Evolutionary conservation across 2,797 vertebrate genomes (phyloP).

Genomic region (Anguilla obscura): DNA sequence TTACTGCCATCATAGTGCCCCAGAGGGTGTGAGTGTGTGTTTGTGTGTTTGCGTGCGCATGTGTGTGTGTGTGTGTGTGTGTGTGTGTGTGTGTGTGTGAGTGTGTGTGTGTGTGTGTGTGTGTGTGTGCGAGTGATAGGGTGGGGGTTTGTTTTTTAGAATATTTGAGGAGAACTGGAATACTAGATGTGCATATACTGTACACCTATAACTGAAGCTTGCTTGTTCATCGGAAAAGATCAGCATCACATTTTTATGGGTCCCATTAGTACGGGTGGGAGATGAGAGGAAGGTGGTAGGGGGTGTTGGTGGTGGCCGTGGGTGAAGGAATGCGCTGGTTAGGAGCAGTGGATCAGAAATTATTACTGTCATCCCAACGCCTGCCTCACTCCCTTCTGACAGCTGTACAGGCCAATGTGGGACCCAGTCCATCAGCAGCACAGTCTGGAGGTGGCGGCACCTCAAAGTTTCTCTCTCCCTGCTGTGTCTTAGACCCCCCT

Average conservation of each 20-base stretch:
- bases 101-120: neutral
- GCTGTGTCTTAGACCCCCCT: neutral
- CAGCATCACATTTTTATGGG: constrained; percentile 11
- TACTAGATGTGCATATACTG: constrained; percentile 5
- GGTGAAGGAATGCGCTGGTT: constrained; percentile 17
- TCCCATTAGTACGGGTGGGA: neutral
- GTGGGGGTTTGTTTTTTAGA: constrained; percentile 1
- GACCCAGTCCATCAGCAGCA: constrained; percentile 18
- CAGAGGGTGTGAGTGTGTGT: neutral
- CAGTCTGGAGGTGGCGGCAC: neutral
- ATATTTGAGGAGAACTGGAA: constrained; percentile 19
- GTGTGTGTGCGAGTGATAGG: neutral
- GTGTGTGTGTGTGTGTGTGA: constrained; percentile 15
- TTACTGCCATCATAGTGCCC: neutral
- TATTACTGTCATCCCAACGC: constrained; percentile 21
- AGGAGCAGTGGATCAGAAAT: constrained; percentile 27
- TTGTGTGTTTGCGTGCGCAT: constrained; percentile 16
- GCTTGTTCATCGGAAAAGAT: constrained; percentile 24
- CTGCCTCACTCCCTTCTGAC: constrained; percentile 11
- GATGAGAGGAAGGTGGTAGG: neutral
- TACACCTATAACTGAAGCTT: constrained; percentile 12
- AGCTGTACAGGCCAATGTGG: constrained; percentile 4
- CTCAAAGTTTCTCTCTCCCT: neutral
- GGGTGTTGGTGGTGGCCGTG: neutral
- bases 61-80: neutral